Conservation (phyloP, 35 echinoderm and acorn worm genomes). For the Patiria miniata region DNA sequence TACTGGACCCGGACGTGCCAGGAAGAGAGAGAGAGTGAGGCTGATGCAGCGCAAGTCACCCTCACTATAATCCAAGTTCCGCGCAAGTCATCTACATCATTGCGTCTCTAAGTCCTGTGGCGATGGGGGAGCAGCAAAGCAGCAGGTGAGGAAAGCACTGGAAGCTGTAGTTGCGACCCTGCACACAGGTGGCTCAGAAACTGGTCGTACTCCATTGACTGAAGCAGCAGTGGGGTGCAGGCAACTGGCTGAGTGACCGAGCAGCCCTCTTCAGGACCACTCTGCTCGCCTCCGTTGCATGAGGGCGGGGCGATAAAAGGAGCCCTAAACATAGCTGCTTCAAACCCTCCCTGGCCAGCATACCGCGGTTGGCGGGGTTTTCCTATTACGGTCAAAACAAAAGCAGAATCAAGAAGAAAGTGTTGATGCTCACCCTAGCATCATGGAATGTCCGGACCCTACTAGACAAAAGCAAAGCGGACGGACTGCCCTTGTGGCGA, state of each 20-base stretch:
- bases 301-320: constrained; percentile 22
- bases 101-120: not conserved
- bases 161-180: not conserved
- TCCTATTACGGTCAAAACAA: constrained; percentile 8
- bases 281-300: no score
- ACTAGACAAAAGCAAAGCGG: not conserved
- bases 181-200: not conserved
- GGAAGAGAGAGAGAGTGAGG: not conserved
- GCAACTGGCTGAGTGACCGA: not conserved
- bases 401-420: not conserved
- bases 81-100: not conserved
- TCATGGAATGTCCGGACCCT: constrained; percentile 22
- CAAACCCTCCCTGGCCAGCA: not conserved
- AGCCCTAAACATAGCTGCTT: not conserved
- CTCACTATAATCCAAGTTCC: not conserved
- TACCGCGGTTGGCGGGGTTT: not conserved
- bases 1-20: not conserved
- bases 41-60: not conserved
- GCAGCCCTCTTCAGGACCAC: not conserved
- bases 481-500: not conserved
- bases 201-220: not conserved
- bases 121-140: constrained; percentile 14
- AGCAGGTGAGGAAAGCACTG: not conserved
- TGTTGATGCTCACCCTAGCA: not conserved
- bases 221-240: not conserved